Evolutionary conservation across 1,140 invertebrate species (phyloP), one percentile per base, ranked within the genome.

Genomic region (Camponotus pennsylvanicus): DNA sequence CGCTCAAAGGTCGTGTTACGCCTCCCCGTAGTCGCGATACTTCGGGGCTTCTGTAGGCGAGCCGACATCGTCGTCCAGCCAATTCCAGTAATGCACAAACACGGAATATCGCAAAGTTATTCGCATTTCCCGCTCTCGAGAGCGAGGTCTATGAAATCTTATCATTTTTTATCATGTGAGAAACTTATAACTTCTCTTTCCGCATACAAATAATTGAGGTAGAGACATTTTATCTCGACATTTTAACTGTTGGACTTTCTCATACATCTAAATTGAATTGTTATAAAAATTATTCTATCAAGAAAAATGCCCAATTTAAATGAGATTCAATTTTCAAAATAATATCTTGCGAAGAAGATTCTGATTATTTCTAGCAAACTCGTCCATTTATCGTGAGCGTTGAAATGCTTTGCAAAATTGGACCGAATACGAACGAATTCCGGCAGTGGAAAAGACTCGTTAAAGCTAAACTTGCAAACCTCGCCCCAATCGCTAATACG

Each of bases 401-500:
- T 27, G 15, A 78, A 67, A 32, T 57, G 69, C 27, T 45, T 40
- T 8, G 4, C 45, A n/a, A 45, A 75, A 80, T 11, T 32, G 5
- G 13, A 13, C 9, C 40, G 49, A 49, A 18, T 11, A 37, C 45
- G 32, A 21, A 40, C 42, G 13, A 70, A 67, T 21, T 49, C 45
- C 63, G 66, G 45, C 78, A 57, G 76, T 73, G 69, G 80, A 77
- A 78, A 90, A 90, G 88, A 49, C 87, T 93, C 92, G 92, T 93
- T 93, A 92, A 93, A 92, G 91, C 92, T 92, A 92, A 92, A 84
- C 45, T 91, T 77, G 77, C 83, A 57, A 59, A 80, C 61, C 82
- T 84, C 93, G 93, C 91, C 90, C 92, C 92, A 94, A 95, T 95
- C 92, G 92, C 92, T 95, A 95, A 95, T 95, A 94, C 92, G 86